A percentile compares a stretch with the other conserved stretches of the same genome.
Evolutionary conservation across 2,888 invertebrate genomes (phyloP).

Genomic region (Coenonympha arcania): DNA sequence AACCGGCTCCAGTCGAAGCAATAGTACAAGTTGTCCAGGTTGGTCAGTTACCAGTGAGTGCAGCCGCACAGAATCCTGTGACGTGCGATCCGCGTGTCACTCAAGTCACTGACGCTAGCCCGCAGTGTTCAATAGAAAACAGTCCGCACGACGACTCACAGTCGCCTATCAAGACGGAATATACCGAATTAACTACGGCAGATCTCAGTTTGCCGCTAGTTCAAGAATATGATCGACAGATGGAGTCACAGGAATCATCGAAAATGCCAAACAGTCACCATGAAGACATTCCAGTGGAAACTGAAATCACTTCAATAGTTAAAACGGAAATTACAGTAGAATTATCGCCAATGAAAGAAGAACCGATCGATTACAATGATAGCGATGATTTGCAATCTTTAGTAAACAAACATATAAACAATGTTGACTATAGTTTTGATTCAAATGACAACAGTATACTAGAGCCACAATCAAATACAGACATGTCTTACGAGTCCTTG

Average conservation of each 20-base stretch:
- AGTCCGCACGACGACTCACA: conserved; percentile 53
- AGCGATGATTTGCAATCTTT: conserved; percentile 34
- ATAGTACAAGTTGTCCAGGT: conserved; percentile 77
- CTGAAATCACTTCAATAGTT: conserved; percentile 35
- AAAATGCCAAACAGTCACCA: conserved; percentile 33
- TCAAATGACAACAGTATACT: conserved; percentile 26
- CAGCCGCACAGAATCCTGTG: conserved; percentile 64
- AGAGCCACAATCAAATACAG: conserved; percentile 24
- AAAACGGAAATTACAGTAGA: conserved; percentile 53
- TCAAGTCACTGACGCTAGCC: conserved; percentile 62
- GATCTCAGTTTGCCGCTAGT: conserved; percentile 54
- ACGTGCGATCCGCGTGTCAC: conserved; percentile 67
- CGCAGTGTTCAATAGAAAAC: conserved; percentile 60
- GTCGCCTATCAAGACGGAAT: conserved; percentile 57
- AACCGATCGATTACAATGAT: conserved; percentile 36
- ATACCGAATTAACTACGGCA: conserved; percentile 66
- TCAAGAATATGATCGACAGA: conserved; percentile 49
- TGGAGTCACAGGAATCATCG: conserved; percentile 37
- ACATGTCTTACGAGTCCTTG: conserved; percentile 27
- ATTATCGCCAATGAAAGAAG: conserved; percentile 41
- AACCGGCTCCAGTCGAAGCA: conserved; percentile 56
- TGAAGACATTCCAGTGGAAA: conserved; percentile 44
- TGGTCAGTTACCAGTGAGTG: conserved; percentile 62
- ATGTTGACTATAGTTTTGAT: conserved; percentile 37
- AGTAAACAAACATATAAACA: conserved; percentile 32